phyloP scores from a whole-genome alignment of 2,797 vertebrate genomes.

The Allobates femoralis region DNA sequence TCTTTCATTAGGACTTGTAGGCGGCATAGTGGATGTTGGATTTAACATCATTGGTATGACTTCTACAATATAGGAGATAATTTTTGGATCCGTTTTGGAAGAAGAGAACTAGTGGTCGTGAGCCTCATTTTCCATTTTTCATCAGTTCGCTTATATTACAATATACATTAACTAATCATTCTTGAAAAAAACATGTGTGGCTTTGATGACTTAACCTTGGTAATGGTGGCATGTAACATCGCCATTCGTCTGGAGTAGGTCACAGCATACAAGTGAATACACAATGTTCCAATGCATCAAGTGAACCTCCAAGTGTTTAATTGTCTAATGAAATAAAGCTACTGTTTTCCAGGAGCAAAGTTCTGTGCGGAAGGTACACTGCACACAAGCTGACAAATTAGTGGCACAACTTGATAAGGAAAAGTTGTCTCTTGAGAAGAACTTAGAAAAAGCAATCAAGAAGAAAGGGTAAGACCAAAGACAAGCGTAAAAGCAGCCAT shows the following conservation, averaged over 20 bases:
- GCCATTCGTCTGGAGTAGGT: slow-evolving; percentile 26
- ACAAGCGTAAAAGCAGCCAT: neutral
- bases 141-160: neutral
- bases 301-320: slow-evolving; percentile 41
- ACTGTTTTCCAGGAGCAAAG: slow-evolving; percentile 87
- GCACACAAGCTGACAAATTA: slow-evolving; percentile 94
- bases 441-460: slow-evolving; percentile 95
- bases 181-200: slow-evolving; percentile 13
- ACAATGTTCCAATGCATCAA: slow-evolving; percentile 49
- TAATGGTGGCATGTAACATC: slow-evolving; percentile 1
- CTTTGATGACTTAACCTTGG: slow-evolving; percentile 32
- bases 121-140: neutral
- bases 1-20: neutral
- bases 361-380: slow-evolving; percentile 94
- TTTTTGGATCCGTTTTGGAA: neutral
- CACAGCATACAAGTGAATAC: slow-evolving; percentile 30
- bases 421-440: slow-evolving; percentile 89
- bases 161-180: neutral
- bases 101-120: neutral
- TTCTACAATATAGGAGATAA: too few relatives aligned
- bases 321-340: slow-evolving; percentile 64
- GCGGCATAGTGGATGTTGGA: neutral
- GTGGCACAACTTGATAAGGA: slow-evolving; percentile 95
- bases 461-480: slow-evolving; percentile 87
- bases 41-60: neutral